A percentile compares a stretch with the other conserved stretches of the same genome.
Conservation (phyloP, 2,113 vertebrate genomes). For the Nerophis ophidion region DNA sequence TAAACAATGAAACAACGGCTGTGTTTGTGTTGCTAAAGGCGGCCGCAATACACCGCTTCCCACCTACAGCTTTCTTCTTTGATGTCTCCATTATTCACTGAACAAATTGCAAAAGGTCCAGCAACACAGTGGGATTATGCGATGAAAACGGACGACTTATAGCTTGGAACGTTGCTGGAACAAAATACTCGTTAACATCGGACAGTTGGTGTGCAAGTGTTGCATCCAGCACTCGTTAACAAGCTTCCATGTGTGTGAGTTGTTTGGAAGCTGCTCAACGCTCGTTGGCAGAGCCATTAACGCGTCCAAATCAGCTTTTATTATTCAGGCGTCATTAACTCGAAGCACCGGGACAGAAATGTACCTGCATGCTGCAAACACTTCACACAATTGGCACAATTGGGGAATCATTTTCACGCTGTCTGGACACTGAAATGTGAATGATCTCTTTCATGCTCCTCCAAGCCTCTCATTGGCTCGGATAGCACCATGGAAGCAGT, state of each 20-base stretch:
- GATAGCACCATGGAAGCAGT: slow-evolving; percentile 24
- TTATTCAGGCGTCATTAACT: slow-evolving; percentile 15
- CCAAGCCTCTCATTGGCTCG: slow-evolving; percentile 24
- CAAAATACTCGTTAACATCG: too few relatives aligned
- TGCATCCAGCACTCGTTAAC: neutral
- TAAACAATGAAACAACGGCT: too few relatives aligned
- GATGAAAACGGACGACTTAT: too few relatives aligned
- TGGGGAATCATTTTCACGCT: slow-evolving; percentile 13
- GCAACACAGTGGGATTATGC: too few relatives aligned
- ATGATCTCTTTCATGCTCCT: slow-evolving; percentile 26
- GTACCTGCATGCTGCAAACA: neutral
- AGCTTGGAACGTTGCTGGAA: too few relatives aligned
- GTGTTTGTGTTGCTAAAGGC: too few relatives aligned
- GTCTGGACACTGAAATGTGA: slow-evolving; percentile 17
- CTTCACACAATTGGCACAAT: neutral
- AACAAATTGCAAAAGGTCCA: too few relatives aligned
- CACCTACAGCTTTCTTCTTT: too few relatives aligned
- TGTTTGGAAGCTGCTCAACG: slow-evolving; percentile 6
- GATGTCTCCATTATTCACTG: too few relatives aligned
- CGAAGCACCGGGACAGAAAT: slow-evolving; percentile 12
- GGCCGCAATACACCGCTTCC: too few relatives aligned
- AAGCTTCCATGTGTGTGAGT: neutral
- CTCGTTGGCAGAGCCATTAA: neutral
- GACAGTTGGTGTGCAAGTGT: slow-evolving; percentile 1
- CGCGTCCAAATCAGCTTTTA: slow-evolving; percentile 2